Evolutionary conservation across 2,113 vertebrate genomes (phyloP).

Genomic region (Cyprinodon brontotheroides): DNA sequence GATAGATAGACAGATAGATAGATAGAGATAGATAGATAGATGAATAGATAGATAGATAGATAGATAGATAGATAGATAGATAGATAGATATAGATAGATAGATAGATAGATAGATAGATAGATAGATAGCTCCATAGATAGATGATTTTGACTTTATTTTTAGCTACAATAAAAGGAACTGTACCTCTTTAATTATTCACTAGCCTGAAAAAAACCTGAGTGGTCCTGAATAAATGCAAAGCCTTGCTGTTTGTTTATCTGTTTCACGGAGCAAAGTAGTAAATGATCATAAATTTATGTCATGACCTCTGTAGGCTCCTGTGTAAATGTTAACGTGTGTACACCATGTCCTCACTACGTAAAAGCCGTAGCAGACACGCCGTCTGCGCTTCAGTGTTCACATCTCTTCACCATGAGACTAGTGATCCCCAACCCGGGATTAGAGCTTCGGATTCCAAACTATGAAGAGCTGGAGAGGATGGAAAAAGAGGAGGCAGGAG

Average conservation of each 20-base stretch:
- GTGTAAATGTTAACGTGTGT: background rate
- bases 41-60: no score
- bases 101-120: no score
- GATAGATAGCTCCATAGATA: no score
- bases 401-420: constrained; percentile 76
- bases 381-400: background rate
- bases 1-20: no score
- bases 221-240: constrained; percentile 3
- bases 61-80: no score
- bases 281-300: constrained; percentile 45
- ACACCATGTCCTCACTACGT: background rate
- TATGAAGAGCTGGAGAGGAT: constrained; percentile 80
- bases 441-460: constrained; percentile 85
- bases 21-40: no score
- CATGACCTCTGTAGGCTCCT: background rate
- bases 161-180: background rate
- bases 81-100: no score
- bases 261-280: constrained; percentile 15
- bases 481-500: constrained; percentile 78
- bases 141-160: background rate
- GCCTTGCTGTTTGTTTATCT: constrained; percentile 29
- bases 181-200: no score
- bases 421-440: constrained; percentile 84
- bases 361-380: background rate
- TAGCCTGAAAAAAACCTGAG: background rate